These are phyloP conservation scores for Ectemnius cavifrons DNA, from an alignment of 2,888 invertebrate species.

Conservation along the genomic window DNA sequence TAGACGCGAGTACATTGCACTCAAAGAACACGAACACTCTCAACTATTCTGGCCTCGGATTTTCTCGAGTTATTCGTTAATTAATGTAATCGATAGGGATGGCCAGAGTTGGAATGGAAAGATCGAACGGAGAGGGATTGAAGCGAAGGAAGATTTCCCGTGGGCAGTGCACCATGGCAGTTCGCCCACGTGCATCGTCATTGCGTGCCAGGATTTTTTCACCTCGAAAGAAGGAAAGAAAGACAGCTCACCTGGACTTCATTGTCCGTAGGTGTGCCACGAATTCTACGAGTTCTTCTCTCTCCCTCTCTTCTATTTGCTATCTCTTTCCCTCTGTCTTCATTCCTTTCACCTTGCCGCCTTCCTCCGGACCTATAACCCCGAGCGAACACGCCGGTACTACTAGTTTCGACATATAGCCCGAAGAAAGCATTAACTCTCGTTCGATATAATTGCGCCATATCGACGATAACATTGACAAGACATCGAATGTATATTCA, in stretches of 20 bases:
- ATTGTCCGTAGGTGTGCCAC: conserved; percentile 60
- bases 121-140: no score
- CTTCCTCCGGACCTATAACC: not conserved
- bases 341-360: conserved; percentile 14
- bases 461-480: no score
- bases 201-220: conserved; percentile 44
- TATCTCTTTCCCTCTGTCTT: conserved; percentile 29
- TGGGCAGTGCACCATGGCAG: conserved; percentile 25
- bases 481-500: no score
- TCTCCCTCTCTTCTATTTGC: conserved; percentile 18
- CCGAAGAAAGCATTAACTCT: not conserved
- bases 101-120: no score
- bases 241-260: conserved; percentile 46
- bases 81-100: no score
- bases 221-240: conserved; percentile 46
- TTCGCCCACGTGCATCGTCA: conserved; percentile 52
- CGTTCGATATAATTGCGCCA: not conserved
- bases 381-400: not conserved
- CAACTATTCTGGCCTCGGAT: no score
- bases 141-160: conserved; percentile 46
- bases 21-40: no score
- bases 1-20: no score
- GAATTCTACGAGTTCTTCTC: conserved; percentile 54
- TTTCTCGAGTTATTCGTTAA: no score
- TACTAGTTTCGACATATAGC: not conserved